Percentiles rank a stretch among this genome's conserved stretches.
Conservation (phyloP, 1,140 invertebrate genomes). For the Zaprionus ghesquierei region DNA sequence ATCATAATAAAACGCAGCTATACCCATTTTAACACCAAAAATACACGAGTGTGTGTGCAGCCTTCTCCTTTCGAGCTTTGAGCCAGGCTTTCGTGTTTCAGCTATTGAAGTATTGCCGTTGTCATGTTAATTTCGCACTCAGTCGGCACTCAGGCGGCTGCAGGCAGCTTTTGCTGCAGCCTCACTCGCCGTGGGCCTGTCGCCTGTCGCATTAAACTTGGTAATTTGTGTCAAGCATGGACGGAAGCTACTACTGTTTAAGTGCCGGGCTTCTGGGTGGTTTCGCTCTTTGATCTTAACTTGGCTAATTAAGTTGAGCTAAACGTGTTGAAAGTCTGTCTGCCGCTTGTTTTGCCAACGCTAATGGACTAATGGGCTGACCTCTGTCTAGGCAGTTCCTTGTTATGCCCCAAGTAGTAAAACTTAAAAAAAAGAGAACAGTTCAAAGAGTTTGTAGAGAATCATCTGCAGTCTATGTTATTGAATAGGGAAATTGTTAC, state of each 20-base stretch:
- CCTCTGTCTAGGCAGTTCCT: background rate
- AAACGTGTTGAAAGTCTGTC: slow-evolving; percentile 62
- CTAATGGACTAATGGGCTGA: slow-evolving; percentile 18
- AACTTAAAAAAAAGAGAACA: background rate
- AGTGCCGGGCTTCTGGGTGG: slow-evolving; percentile 68
- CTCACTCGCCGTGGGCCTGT: background rate
- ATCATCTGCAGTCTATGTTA: no score
- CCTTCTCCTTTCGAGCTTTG: slow-evolving; percentile 1
- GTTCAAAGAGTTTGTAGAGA: background rate
- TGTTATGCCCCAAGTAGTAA: background rate
- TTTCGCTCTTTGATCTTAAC: slow-evolving; percentile 47
- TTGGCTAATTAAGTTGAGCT: slow-evolving; percentile 69
- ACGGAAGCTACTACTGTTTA: slow-evolving; percentile 65
- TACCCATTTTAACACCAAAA: slow-evolving; percentile 80
- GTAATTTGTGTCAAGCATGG: slow-evolving; percentile 74
- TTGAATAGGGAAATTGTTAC: no score
- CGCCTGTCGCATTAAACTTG: slow-evolving; percentile 73
- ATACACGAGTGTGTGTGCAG: slow-evolving; percentile 29
- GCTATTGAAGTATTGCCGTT: slow-evolving; percentile 69
- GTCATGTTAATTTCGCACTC: slow-evolving; percentile 67
- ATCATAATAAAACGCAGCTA: slow-evolving; percentile 81
- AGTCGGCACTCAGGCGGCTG: slow-evolving; percentile 19
- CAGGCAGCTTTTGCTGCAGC: background rate
- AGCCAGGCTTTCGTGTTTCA: slow-evolving; percentile 7
- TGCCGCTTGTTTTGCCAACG: slow-evolving; percentile 38